Evolutionary conservation across 92 coral and sea anemone species (phyloP), one percentile per base, ranked within the genome.

Genomic region (Actinostola sp.): DNA sequence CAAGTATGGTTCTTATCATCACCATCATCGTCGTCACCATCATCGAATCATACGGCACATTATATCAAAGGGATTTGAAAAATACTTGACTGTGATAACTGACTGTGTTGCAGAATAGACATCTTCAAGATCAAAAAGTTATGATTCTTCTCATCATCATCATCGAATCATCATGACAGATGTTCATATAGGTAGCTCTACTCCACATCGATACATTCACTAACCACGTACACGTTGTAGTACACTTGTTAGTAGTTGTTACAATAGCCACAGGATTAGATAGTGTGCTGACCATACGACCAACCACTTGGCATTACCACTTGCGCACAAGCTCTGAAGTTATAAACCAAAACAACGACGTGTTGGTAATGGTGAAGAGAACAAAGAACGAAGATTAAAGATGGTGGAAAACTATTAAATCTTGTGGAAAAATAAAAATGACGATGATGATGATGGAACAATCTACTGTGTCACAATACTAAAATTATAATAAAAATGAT

Each of bases 311-410:
- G 67, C 53, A 63, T 61, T 43, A 64, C 64, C 81, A 75, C 42
- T 75, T 70, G 35, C 13, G 64, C 15, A 41, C 48, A 34, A 5
- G 45, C 68, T 75, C 81, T 75, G 70, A 60, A 43, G 81, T 72
- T 72, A 72, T 39, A 75, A 64, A 74, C 43, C 52, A 74, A 35
- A 74, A 74, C 20, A 71, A 67, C 28, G 10, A 41, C 16, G 54
- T 16, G 62, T 75, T 75, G 81, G 81, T 75, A 75, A 75, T 74
- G 65, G 54, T 55, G 54, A 48, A 55, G 63, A 58, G 43, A 23
- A 52, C 0, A 52, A 36, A 54, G 51, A 23, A 17, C 15, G 15
- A 39, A 63, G 43, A 44, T 23, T 20, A 45, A 16, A 25, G 57
- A 16, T 25, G 17, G 25, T 53, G 30, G 25, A 53, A 16, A 53